Evolutionary conservation across 2,888 invertebrate species (phyloP).

Genomic region (Eumerus sabulonum): DNA sequence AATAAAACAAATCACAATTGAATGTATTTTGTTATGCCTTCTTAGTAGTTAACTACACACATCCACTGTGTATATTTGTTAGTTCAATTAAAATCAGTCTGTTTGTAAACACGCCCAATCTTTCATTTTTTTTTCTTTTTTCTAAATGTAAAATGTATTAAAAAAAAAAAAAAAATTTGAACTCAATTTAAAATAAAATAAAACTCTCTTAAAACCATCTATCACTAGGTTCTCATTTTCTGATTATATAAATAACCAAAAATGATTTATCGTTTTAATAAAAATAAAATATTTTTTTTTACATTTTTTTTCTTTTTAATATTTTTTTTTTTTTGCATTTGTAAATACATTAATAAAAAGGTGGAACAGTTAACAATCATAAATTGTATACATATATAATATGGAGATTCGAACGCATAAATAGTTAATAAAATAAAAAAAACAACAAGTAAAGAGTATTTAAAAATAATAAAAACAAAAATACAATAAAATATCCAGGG

Average conservation of each 20-base stretch:
- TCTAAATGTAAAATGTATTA: too few relatives aligned
- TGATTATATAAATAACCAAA: slow-evolving; percentile 38
- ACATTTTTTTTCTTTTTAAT: slow-evolving; percentile 48
- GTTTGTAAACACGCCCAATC: slow-evolving; percentile 65
- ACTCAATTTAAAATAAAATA: slow-evolving; percentile 44
- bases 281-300: slow-evolving; percentile 41
- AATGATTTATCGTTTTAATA: slow-evolving; percentile 31
- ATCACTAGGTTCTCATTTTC: slow-evolving; percentile 57
- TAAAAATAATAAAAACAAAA: slow-evolving; percentile 45
- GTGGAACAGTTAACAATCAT: slow-evolving; percentile 74
- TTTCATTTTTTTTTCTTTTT: slow-evolving; percentile 18
- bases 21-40: slow-evolving; percentile 7
- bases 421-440: slow-evolving; percentile 65
- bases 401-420: slow-evolving; percentile 68
- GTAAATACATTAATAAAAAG: slow-evolving; percentile 78
- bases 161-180: too few relatives aligned
- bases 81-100: slow-evolving; percentile 55
- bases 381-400: slow-evolving; percentile 73
- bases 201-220: slow-evolving; percentile 45
- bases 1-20: slow-evolving; percentile 60
- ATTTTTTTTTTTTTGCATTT: slow-evolving; percentile 71
- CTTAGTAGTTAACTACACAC: too few relatives aligned
- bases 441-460: slow-evolving; percentile 63
- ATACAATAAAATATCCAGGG: too few relatives aligned
- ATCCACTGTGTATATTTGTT: slow-evolving; percentile 20